Evolutionary conservation across 1,140 invertebrate species (phyloP), one percentile per base, ranked within the genome.

Genomic region (Pomacea maculata): DNA sequence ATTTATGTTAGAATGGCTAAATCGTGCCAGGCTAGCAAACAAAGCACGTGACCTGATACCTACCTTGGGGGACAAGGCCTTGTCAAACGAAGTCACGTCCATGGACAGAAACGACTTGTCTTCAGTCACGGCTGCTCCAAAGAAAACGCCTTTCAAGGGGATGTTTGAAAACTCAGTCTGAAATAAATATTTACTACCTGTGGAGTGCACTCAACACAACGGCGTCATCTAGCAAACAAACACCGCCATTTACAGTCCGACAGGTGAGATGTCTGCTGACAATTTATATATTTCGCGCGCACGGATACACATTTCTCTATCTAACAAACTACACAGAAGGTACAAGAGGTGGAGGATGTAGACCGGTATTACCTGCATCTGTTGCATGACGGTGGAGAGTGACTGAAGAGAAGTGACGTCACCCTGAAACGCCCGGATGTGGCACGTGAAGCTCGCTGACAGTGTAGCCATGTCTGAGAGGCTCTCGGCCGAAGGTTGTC

Each of bases 121-220:
- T n/a, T 83, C 76, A 29, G 87, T 68, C 70, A 87, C 84, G 21
- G 83, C 86, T 25, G 84, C 88, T 8, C 86, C 88, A 75, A 85
- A 83, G 70, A 87, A 87, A 29, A 89, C 77, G 1, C 88, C 87
- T 82, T 84, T 86, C 0, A 88, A 61, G n/a, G 54, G 80, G 45
- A 45, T 57, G 25, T 57, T 55, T 12, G 61, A 80, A 68, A 83
- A 80, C 10, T 34, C 63, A 17, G 61, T 29, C 72, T 75, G 52
- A 25, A 57, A 57, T 17, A 75, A 10, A 61, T 14, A 61, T 61
- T 61, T 61, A 17, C 11, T 11, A 61, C 57, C 15, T 61, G 57
- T 61, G 57, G 9, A 61, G 11, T 14, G 57, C 11, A 61, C 15
- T 61, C 15, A 17, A 9, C 8, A 61, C 57, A 17, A 17, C 4